Conservation (phyloP, 2,113 vertebrate species). For the Speoplatyrhinus poulsoni region DNA sequence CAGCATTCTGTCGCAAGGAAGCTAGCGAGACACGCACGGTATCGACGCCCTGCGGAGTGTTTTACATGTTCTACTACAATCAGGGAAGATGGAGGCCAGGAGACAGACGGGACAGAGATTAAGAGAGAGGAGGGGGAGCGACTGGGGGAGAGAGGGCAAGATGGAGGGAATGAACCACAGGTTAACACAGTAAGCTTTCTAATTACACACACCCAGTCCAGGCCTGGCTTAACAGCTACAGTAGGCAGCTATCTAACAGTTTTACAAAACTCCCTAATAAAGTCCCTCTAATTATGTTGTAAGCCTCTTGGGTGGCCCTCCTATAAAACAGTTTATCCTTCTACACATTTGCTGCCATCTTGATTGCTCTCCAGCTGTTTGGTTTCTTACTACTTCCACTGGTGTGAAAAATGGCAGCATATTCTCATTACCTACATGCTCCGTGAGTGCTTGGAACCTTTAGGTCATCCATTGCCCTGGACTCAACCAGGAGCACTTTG, state of each 20-base stretch:
- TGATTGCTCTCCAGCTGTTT: not conserved
- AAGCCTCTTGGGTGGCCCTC: conserved; percentile 46
- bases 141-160: not conserved
- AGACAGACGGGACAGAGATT: conserved; percentile 17
- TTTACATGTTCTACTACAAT: conserved; percentile 34
- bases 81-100: conserved; percentile 11
- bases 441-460: conserved; percentile 22
- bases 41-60: too few relatives aligned
- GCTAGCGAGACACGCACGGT: conserved; percentile 28
- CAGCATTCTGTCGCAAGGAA: conserved; percentile 31
- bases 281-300: conserved; percentile 42
- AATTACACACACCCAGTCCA: conserved; percentile 29
- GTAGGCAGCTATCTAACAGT: not conserved
- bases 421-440: conserved; percentile 18
- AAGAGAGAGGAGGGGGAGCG: not conserved
- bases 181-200: not conserved
- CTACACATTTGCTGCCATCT: conserved; percentile 19
- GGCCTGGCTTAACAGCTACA: conserved; percentile 6
- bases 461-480: conserved; percentile 6
- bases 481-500: conserved; percentile 8
- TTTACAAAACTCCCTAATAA: conserved; percentile 41
- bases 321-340: conserved; percentile 24
- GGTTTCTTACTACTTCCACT: conserved; percentile 21
- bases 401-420: conserved; percentile 49
- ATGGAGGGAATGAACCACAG: not conserved